Evolutionary conservation across 2,113 vertebrate genomes (phyloP).

Genomic region (Elephantulus edwardii): DNA sequence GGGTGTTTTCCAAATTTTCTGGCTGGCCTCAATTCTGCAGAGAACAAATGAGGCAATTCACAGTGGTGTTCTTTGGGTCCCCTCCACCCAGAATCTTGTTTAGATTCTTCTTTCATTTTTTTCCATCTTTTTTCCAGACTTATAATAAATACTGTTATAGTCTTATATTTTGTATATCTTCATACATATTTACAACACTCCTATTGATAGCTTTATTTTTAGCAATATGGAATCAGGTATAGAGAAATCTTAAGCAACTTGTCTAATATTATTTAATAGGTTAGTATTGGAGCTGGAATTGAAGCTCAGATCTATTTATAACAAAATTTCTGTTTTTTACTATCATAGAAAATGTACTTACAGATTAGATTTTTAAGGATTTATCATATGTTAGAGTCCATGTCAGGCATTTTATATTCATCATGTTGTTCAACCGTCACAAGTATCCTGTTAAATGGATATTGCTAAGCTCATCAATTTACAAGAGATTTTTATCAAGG

Average conservation of each 20-base stretch:
- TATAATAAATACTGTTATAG: background rate
- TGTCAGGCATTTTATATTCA: background rate
- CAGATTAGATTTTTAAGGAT: background rate
- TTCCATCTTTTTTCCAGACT: background rate
- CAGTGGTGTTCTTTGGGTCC: background rate
- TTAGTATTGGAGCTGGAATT: background rate
- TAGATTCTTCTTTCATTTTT: background rate
- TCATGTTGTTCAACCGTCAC: background rate
- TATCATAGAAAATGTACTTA: background rate
- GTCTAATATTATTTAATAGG: background rate
- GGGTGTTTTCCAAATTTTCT: background rate
- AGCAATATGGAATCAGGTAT: background rate
- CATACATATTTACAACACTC: background rate
- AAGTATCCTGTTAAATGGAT: background rate
- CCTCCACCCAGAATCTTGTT: background rate
- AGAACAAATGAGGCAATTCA: background rate
- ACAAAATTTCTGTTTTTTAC: background rate
- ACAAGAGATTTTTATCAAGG: background rate
- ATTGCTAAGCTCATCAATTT: background rate
- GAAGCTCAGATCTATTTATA: background rate
- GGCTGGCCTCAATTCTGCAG: background rate
- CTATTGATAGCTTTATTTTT: background rate
- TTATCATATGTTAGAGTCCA: background rate
- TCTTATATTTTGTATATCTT: background rate
- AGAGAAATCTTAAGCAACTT: background rate